Evolutionary conservation across 2,888 invertebrate genomes (phyloP).

Genomic region (Xanthia icteritia): DNA sequence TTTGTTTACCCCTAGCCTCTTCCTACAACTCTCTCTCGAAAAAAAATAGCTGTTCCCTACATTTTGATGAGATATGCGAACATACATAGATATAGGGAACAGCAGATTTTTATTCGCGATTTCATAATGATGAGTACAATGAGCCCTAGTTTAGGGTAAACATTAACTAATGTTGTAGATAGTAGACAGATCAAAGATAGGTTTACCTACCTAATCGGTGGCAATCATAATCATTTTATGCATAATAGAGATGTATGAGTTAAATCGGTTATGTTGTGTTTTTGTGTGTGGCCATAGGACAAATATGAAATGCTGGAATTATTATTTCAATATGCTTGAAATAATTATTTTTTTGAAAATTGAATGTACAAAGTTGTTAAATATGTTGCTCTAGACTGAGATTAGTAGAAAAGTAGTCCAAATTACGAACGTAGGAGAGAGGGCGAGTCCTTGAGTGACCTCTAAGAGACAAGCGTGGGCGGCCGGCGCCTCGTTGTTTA

Average conservation of each 20-base stretch:
- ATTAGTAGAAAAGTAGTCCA: constrained; percentile 38
- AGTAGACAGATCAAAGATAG: not conserved
- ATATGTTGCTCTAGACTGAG: constrained; percentile 23
- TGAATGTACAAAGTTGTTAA: constrained; percentile 10
- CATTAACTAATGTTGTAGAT: no score
- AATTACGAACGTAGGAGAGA: constrained; percentile 65
- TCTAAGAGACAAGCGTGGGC: constrained; percentile 74
- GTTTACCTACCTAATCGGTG: not conserved
- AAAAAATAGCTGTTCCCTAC: no score
- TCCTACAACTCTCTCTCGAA: no score
- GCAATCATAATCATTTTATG: no score
- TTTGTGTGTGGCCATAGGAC: not conserved
- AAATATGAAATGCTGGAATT: constrained; percentile 10
- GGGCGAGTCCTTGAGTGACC: constrained; percentile 79
- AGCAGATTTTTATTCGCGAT: no score
- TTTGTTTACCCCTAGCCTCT: no score
- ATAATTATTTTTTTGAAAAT: no score
- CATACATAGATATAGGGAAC: no score
- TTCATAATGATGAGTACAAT: no score
- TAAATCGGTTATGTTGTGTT: not conserved
- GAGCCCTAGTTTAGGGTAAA: no score
- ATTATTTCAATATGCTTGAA: no score
- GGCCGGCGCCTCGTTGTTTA: constrained; percentile 73
- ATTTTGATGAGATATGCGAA: no score
- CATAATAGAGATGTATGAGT: not conserved